A percentile compares a stretch with the other conserved stretches of the same genome.
Evolutionary conservation across 2,888 invertebrate genomes (phyloP).

Genomic region (Apamea monoglypha): DNA sequence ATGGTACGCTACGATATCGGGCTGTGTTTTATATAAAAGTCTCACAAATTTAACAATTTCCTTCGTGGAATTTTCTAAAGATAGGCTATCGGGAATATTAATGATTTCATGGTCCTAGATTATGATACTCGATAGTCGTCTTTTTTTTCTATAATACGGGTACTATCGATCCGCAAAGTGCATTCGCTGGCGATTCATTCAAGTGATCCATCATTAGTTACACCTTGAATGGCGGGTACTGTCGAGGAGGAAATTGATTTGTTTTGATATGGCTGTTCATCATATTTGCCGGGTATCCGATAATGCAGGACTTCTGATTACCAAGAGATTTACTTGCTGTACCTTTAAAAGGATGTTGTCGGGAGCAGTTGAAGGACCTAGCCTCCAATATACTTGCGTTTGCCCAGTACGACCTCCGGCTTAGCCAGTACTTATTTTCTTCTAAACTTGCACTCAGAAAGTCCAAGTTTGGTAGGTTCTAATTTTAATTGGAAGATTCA

Average conservation of each 20-base stretch:
- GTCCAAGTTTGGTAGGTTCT: neutral
- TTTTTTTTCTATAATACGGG: slow-evolving; percentile 47
- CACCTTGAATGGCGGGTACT: slow-evolving; percentile 63
- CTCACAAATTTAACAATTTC: slow-evolving; percentile 2
- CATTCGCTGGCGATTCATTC: slow-evolving; percentile 62
- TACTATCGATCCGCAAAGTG: slow-evolving; percentile 62
- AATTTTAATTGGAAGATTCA: neutral
- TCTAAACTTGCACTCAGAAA: neutral
- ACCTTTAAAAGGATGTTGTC: neutral
- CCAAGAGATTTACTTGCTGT: neutral
- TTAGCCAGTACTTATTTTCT: neutral
- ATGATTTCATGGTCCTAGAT: slow-evolving; percentile 50
- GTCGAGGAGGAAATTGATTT: slow-evolving; percentile 36
- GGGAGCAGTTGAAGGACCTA: neutral
- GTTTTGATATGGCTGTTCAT: neutral
- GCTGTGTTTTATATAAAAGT: neutral
- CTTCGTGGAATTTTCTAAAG: slow-evolving; percentile 6
- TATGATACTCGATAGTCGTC: slow-evolving; percentile 31
- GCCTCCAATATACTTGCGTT: neutral
- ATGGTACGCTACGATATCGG: neutral
- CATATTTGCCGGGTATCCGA: neutral
- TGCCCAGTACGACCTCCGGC: neutral
- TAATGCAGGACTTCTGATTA: neutral
- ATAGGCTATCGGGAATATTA: slow-evolving; percentile 42
- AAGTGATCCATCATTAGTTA: slow-evolving; percentile 68